Evolutionary conservation across 2,888 invertebrate genomes (phyloP).

Genomic region (Perizoma flavofasciatum): DNA sequence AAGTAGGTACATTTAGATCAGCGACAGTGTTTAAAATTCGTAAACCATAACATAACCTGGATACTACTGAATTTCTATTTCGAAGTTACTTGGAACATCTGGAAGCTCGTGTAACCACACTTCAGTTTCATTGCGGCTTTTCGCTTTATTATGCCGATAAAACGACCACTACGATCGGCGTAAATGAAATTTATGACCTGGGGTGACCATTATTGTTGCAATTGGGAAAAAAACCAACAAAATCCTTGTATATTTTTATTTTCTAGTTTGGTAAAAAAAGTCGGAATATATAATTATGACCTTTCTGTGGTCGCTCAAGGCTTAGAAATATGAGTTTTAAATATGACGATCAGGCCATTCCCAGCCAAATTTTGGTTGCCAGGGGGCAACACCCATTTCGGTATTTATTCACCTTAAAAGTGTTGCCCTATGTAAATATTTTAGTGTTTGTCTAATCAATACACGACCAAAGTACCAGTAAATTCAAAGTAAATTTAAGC

Average conservation of each 20-base stretch:
- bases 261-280: too few species aligned
- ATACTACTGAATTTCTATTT: constrained; percentile 17
- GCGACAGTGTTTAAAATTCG: not conserved
- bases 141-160: constrained; percentile 48
- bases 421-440: too few species aligned
- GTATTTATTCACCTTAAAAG: too few species aligned
- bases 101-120: constrained; percentile 48
- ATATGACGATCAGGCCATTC: too few species aligned
- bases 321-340: too few species aligned
- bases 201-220: constrained; percentile 37
- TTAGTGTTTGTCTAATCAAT: not conserved
- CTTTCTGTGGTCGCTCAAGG: too few species aligned
- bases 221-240: too few species aligned
- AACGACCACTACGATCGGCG: constrained; percentile 42
- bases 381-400: too few species aligned
- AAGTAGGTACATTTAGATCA: not conserved
- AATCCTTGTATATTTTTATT: too few species aligned
- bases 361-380: too few species aligned
- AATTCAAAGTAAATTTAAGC: too few species aligned
- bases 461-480: not conserved
- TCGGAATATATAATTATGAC: too few species aligned
- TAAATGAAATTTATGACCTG: constrained; percentile 50
- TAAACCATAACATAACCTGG: constrained; percentile 6
- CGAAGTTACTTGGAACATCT: constrained; percentile 48
- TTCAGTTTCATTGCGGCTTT: constrained; percentile 42